Conservation (phyloP, 2,888 invertebrate species). For the Platycnemis pennipes region DNA sequence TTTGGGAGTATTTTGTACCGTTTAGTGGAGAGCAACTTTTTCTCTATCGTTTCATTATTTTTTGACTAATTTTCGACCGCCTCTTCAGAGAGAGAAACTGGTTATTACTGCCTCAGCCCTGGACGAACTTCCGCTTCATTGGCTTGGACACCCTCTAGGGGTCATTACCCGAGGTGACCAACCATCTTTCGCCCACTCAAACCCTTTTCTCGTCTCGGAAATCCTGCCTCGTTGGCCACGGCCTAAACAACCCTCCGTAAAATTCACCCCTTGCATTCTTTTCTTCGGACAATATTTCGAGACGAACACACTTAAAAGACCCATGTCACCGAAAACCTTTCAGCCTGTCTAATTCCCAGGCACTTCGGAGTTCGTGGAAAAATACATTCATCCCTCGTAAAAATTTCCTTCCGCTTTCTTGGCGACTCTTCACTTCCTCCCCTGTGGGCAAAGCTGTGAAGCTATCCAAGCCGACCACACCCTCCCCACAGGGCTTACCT, state of each 20-base stretch:
- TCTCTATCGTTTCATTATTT: neutral
- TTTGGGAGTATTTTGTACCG: neutral
- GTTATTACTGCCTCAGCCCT: neutral
- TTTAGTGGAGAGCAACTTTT: neutral
- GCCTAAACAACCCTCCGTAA: neutral
- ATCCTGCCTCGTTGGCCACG: neutral
- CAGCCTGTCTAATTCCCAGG: neutral
- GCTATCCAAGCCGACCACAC: neutral
- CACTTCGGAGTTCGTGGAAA: neutral
- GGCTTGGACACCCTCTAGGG: neutral
- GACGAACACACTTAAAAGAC: neutral
- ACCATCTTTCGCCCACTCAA: neutral
- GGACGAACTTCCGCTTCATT: neutral
- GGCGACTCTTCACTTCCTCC: neutral
- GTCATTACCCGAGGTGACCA: neutral
- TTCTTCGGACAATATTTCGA: neutral
- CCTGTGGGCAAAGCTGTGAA: neutral
- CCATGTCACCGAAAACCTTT: constrained; percentile 12
- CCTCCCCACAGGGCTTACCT: neutral
- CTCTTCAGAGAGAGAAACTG: neutral
- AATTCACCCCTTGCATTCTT: neutral
- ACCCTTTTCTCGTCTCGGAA: neutral
- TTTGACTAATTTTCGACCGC: neutral
- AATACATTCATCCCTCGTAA: neutral
- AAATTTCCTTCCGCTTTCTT: neutral